These are phyloP conservation scores for Argopecten irradians DNA, from an alignment of 1,140 invertebrate genomes.

Conservation along the genomic window DNA sequence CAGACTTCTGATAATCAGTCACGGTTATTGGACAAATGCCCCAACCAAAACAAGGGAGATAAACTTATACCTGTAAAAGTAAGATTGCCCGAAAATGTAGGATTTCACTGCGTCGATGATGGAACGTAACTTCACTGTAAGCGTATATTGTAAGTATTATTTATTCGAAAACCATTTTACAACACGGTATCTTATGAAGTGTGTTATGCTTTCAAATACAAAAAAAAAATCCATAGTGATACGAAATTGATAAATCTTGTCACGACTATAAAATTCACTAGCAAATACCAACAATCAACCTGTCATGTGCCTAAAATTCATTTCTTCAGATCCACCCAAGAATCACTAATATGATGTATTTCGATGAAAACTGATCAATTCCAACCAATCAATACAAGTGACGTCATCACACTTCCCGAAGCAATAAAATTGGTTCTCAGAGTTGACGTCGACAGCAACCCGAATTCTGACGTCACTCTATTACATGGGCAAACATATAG, in stretches of 20 bases:
- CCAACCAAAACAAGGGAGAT: not conserved
- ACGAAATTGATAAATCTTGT: no score
- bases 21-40: not conserved
- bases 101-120: not conserved
- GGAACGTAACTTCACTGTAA: not conserved
- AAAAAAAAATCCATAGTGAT: no score
- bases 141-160: not conserved
- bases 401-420: not conserved
- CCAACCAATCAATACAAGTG: not conserved
- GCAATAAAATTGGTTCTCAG: not conserved
- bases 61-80: not conserved
- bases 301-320: no score
- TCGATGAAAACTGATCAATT: not conserved
- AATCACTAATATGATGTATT: not conserved
- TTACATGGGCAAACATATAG: not conserved
- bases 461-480: not conserved
- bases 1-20: not conserved
- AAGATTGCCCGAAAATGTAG: not conserved
- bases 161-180: not conserved
- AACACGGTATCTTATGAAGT: not conserved
- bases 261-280: no score
- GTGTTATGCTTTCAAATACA: no score
- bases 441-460: not conserved
- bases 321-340: no score
- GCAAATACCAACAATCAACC: no score